phyloP scores from a whole-genome alignment of 2,113 vertebrate species.

The Irena cyanogastra region DNA sequence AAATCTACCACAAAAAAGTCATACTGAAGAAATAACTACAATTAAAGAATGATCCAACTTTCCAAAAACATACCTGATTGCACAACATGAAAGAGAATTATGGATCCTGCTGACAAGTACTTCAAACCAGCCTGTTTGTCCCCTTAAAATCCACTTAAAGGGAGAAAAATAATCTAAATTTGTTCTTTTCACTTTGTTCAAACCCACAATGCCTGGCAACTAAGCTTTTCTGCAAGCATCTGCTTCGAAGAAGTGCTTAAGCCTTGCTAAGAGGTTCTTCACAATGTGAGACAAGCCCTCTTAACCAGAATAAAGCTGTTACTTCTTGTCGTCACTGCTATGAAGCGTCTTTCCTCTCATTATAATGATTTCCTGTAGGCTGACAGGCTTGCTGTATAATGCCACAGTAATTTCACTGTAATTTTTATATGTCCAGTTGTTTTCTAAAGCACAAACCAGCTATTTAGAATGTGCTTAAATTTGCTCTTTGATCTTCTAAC shows the following conservation, averaged over 20 bases:
- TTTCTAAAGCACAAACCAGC: not conserved
- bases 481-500: not conserved
- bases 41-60: not conserved
- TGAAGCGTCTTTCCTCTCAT: not conserved
- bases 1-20: not conserved
- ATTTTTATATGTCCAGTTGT: not conserved
- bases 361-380: fast-evolving
- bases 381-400: not conserved
- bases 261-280: not conserved
- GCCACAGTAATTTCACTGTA: not conserved
- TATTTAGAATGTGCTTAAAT: not conserved
- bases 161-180: not conserved
- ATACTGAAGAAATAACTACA: not conserved
- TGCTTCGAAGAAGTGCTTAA: not conserved
- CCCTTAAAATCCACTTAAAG: not conserved
- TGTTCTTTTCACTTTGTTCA: not conserved
- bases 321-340: not conserved
- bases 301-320: not conserved
- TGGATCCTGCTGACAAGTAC: not conserved
- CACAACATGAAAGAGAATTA: not conserved
- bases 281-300: fast-evolving
- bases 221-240: not conserved
- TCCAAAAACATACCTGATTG: not conserved
- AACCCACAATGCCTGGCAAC: not conserved
- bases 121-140: not conserved